Evolutionary conservation across 2,797 vertebrate species (phyloP), one percentile per base, ranked within the genome.

Genomic region (Gymnoscopelus microlampas): DNA sequence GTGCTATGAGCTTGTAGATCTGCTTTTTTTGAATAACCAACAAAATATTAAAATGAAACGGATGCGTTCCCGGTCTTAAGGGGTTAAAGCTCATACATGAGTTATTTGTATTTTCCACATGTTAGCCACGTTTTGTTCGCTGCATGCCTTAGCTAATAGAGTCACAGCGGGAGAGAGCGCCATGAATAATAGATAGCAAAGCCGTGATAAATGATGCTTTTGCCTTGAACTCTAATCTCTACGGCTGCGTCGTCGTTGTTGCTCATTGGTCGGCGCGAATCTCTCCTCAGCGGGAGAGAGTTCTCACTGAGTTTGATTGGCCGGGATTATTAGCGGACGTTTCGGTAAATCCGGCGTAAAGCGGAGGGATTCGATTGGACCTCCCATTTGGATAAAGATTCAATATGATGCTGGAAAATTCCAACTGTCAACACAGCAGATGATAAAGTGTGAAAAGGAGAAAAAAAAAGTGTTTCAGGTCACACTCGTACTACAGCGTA

Each of bases 181-280:
- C 13, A 86, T 91, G 74, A 91, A 92, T 90, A 84, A 90, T 92
- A 71, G 78, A 88, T 88, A 78, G 74, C 71, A 74, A 19, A n/a
- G 71, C 76, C 53, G 66, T 19, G 53, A 81, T 81, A 81, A 71
- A 75, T 51, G 32, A 62, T 4, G 39, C 56, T 64, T 48, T 81
- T 47, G 70, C 49, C 60, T 78, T 77, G 59, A 71, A 77, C 71
- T 80, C 73, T 82, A 54, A 68, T 79, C 68, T 64, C 49, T 73
- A 50, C 80, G 58, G 24, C 62, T 73, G 3, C 15, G 1, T 8
- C 51, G 35, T 68, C 8, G 19, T 73, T 29, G 12, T 7, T 19
- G 53, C 54, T 68, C 29, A 23, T n/a, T 63, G 19, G 60, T 68
- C 63, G 66, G 70, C 24, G 19, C n/a, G 50, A n/a, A n/a, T n/a